Evolutionary conservation across 2,888 invertebrate genomes (phyloP), one percentile per base, ranked within the genome.

Genomic region (Luperina nickerlii): DNA sequence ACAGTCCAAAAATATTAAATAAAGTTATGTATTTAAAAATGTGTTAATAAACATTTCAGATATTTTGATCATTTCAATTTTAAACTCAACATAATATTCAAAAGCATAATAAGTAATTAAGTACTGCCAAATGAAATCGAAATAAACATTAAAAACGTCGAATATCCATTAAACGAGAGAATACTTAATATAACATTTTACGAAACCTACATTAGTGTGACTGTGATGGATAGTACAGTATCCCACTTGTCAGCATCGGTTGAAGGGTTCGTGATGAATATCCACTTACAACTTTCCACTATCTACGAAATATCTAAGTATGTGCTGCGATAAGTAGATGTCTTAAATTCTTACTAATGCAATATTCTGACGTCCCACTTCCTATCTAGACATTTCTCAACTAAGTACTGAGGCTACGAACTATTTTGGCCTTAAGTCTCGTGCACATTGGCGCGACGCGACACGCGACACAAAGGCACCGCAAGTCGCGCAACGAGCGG

Each of bases 201-300:
- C 48, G 24, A 24, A 60, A 38, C 60, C 6, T 45, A 79, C 79
- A 75, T 82, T 67, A 74, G 45, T 13, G 11, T 45, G 75, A 76
- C 72, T 62, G 65, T 74, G 83, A 86, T 85, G 69, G 83, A 85
- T 86, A n/a, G 75, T n/a, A 32, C 54, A 51, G 73, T 42, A 66
- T 70, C 75, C 69, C 63, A 74, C 79, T 76, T 74, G 82, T 78
- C 78, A 81, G 72, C 77, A 45, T 51, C 63, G 60, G 45, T 51
- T 82, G 85, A 79, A 68, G 67, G 73, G 51, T 76, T 74, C 27
- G 57, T 67, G 73, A 83, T 75, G 51, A 73, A 83, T 69, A 60
- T 60, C 57, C 67, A 72, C 62, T 80, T 65, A 76, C 57, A 48
- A 48, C 32, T 80, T 15, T 27, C 15, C 45, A 38, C 38, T 62